Evolutionary conservation across 1,140 invertebrate genomes (phyloP), one percentile per base, ranked within the genome.

Genomic region (Tigriopus japonicus): DNA sequence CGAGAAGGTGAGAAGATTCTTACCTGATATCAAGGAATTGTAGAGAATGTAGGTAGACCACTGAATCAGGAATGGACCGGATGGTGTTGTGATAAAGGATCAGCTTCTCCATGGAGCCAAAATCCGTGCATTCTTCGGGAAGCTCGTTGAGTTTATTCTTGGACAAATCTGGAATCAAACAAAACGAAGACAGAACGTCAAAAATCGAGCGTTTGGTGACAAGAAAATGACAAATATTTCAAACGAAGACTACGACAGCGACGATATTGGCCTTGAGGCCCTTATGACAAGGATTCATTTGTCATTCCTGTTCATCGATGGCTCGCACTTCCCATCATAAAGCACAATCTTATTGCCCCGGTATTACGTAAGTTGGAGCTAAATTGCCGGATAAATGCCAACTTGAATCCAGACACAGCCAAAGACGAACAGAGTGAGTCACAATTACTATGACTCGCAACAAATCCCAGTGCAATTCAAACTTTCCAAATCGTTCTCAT

Each of bases 81-180:
- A 94, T 87, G 51, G 83, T 79, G 76, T 94, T 94, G 74, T 93
- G 87, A 73, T 91, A 89, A 62, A 90, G 79, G 66, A 86, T 78
- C 62, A 94, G 74, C 67, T 82, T 83, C 74, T 93, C 88, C 68
- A 93, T 77, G 70, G 85, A 89, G 64, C 80, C 73, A 71, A 86
- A 93, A 55, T 82, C 80, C 51, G 86, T 90, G 42, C 94, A 75
- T 76, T 92, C 87, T 69, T 81, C 79, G 53, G 90, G 90, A 65
- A 94, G 73, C 72, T 93, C 88, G 68, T 78, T 78, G 71, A 95
- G 85, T 65, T 86, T 80, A 74, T 95, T 95, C 72, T 89, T 87
- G 51, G 90, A 93, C 65, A 94, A 77, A 82, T 94, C 90, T 94
- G 81, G 21, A 71, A 70, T 19, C 52, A 63, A 66, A 62, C 64